Evolutionary conservation across 2,888 invertebrate genomes (phyloP).

Genomic region (Caenorhabditis doughertyi): DNA sequence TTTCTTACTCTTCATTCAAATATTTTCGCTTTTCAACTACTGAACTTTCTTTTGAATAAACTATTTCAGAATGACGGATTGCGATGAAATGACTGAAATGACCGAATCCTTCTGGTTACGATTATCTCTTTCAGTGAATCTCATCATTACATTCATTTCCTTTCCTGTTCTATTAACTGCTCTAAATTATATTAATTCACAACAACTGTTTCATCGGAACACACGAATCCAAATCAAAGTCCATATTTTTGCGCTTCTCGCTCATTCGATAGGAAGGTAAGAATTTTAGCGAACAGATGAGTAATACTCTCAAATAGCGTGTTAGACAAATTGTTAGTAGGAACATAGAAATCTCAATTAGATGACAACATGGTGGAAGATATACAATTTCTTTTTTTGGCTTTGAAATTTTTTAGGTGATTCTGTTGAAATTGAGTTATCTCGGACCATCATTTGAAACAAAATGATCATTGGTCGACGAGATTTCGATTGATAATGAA

Average conservation of each 20-base stretch:
- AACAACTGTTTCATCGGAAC: conserved; percentile 51
- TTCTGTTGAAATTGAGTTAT: background rate
- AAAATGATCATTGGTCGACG: background rate
- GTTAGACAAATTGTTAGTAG: background rate
- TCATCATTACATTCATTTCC: conserved; percentile 33
- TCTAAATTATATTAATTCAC: conserved; percentile 29
- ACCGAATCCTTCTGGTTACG: conserved; percentile 38
- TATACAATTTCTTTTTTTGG: background rate
- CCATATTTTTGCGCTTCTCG: conserved; percentile 48
- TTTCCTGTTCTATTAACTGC: conserved; percentile 38
- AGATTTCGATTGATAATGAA: too few relatives aligned
- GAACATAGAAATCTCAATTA: background rate
- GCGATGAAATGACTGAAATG: conserved; percentile 58
- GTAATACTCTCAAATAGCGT: background rate
- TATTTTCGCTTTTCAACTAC: conserved; percentile 7
- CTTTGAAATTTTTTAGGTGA: too few relatives aligned
- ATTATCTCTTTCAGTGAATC: conserved; percentile 42
- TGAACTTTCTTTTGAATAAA: too few relatives aligned
- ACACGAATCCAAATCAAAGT: conserved; percentile 56
- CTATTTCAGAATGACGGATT: conserved; percentile 29
- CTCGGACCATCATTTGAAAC: background rate
- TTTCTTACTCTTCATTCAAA: background rate
- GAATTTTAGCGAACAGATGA: background rate
- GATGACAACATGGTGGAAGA: too few relatives aligned
- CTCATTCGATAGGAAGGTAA: conserved; percentile 51